Evolutionary conservation across 2,797 vertebrate genomes (phyloP), one percentile per base, ranked within the genome.

Genomic region (Otolemur crassicaudatus): DNA sequence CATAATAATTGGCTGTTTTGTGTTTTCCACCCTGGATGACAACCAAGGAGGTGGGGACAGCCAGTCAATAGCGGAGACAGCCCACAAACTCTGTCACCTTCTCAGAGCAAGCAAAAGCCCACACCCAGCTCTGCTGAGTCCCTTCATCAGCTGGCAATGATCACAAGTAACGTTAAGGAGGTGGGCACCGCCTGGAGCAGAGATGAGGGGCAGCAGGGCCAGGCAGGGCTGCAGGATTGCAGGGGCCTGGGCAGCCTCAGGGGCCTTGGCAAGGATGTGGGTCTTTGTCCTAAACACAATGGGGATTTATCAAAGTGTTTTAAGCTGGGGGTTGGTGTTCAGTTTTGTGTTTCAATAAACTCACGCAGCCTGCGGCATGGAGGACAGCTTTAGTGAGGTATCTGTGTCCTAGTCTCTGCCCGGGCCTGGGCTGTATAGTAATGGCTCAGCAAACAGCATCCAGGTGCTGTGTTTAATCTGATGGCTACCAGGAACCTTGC

Each of bases 1-100:
- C 93, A 97, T 97, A 96, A 73, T 97, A 98, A 97, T 96, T 93
- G 95, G 86, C 27, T 3, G 3, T 61, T 94, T 56, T 0, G 1
- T 75, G 85, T 75, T 94, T 97, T 91, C 77, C 37, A 91, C 86
- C 72, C 77, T 85, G 67, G 92, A 79, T 95, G 92, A 79, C 94
- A 95, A 70, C 65, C 60, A 23, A 56, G 70, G 80, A 97, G 88
- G 96, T 97, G 92, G 89, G 65, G 83, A 91, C 83, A 94, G 86
- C 89, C 76, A 91, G 88, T 94, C 91, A 94, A 49, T 70, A 89
- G 80, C 65, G 83, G 82, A 95, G 94, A 94, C 60, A 84, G 91
- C 80, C 80, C 92, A 92, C 61, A 17, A 80, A 97, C 75, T 31
- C 84, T 92, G 63, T 82, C 58, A 80, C 88, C 2, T 0, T 63